Percentiles rank a stretch among this genome's conserved stretches.
phyloP scores from a whole-genome alignment of 2,113 vertebrate species.

The Sturnus vulgaris region DNA sequence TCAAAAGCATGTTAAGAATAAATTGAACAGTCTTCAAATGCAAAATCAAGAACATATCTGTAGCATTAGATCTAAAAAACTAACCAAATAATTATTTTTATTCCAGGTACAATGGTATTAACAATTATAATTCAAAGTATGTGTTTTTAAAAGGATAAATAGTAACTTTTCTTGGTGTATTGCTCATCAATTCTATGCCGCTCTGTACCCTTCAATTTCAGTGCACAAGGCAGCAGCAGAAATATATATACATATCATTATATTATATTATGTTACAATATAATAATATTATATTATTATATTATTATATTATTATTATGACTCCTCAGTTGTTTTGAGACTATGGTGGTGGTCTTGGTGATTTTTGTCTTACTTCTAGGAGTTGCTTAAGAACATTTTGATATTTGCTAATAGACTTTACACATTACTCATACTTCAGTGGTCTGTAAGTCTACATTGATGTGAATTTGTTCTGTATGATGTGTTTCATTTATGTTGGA shows the following conservation, averaged over 20 bases:
- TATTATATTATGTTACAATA: no score
- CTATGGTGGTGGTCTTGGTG: background rate
- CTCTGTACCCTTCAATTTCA: background rate
- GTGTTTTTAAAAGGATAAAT: background rate
- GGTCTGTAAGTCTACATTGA: background rate
- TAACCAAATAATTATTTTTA: background rate
- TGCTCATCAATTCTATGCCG: background rate
- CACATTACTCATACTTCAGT: background rate
- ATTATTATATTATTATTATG: rapidly evolving
- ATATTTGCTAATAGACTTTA: background rate
- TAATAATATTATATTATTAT: no score
- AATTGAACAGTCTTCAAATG: background rate
- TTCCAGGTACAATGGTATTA: background rate
- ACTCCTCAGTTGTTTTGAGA: background rate
- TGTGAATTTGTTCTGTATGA: background rate
- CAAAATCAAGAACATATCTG: background rate
- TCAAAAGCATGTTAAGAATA: background rate
- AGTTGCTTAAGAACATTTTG: background rate
- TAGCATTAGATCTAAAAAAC: background rate
- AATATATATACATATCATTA: background rate
- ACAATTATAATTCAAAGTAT: background rate
- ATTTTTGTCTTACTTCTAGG: background rate
- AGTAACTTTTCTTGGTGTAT: background rate
- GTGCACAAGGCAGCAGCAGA: background rate
- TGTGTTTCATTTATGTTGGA: background rate